Evolutionary conservation across 2,888 invertebrate species (phyloP).

Genomic region (Tachina lurida): DNA sequence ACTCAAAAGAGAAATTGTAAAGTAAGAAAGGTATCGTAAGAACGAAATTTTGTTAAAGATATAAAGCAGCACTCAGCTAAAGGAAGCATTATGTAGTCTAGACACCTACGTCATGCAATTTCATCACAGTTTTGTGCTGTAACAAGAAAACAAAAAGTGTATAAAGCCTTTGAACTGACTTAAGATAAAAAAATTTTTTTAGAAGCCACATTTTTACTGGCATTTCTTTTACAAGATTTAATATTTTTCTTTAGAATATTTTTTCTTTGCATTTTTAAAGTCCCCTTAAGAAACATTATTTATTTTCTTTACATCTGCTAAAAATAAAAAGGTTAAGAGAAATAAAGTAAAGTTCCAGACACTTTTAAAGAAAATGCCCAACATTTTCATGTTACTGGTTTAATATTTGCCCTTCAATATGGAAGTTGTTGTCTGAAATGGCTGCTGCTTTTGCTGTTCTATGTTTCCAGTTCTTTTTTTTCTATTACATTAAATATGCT

Average conservation of each 20-base stretch:
- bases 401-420: background rate
- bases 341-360: background rate
- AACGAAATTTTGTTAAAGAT: conserved; percentile 18
- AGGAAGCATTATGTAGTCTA: conserved; percentile 81
- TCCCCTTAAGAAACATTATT: background rate
- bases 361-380: background rate
- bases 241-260: conserved; percentile 16
- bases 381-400: background rate
- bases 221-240: conserved; percentile 3
- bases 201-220: conserved; percentile 1
- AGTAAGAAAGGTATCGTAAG: conserved; percentile 17
- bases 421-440: background rate
- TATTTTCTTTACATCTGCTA: conserved; percentile 9
- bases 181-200: conserved; percentile 28
- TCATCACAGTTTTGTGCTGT: conserved; percentile 58
- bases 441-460: background rate
- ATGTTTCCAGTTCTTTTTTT: background rate
- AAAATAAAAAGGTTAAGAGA: background rate
- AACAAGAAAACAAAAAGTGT: background rate
- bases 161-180: conserved; percentile 58
- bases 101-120: conserved; percentile 80
- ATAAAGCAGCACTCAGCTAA: conserved; percentile 59
- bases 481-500: background rate
- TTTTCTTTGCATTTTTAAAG: background rate
- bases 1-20: conserved; percentile 20